Evolutionary conservation across 2,888 invertebrate genomes (phyloP).

Genomic region (Candidula unifasciata): DNA sequence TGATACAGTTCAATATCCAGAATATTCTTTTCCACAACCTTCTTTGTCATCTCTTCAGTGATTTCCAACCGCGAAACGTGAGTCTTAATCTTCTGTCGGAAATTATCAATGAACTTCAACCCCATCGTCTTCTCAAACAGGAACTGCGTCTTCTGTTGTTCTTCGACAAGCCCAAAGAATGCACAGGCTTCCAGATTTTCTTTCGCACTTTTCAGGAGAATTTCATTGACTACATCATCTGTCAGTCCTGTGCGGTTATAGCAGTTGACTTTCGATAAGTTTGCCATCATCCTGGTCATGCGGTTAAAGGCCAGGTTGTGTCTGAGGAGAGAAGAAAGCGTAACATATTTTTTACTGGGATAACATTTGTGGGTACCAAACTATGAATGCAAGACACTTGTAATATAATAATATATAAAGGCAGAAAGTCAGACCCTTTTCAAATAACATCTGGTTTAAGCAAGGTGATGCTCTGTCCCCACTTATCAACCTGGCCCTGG

Average conservation of each 20-base stretch:
- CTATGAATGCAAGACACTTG: too few species aligned
- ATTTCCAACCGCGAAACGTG: slow-evolving; percentile 88
- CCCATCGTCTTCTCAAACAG: slow-evolving; percentile 75
- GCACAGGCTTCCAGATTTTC: slow-evolving; percentile 90
- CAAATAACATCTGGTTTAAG: too few species aligned
- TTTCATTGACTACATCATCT: slow-evolving; percentile 73
- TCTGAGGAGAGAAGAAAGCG: neutral
- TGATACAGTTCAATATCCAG: slow-evolving; percentile 95
- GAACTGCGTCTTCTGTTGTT: slow-evolving; percentile 84
- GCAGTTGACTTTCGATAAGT: slow-evolving; percentile 95
- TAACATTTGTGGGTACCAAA: too few species aligned
- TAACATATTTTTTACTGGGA: too few species aligned
- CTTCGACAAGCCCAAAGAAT: slow-evolving; percentile 97
- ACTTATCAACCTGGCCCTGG: too few species aligned
- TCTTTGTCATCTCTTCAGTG: slow-evolving; percentile 85
- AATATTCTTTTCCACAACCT: slow-evolving; percentile 88
- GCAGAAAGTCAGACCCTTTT: too few species aligned
- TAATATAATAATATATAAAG: too few species aligned
- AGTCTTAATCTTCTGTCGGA: slow-evolving; percentile 94
- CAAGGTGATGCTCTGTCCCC: too few species aligned
- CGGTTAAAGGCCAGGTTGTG: slow-evolving; percentile 96
- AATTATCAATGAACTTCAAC: slow-evolving; percentile 77
- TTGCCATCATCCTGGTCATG: slow-evolving; percentile 98
- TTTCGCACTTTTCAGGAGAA: slow-evolving; percentile 96
- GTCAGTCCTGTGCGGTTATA: slow-evolving; percentile 80